These are phyloP conservation scores for Hyperoodon ampullatus DNA, from an alignment of 2,113 vertebrate genomes.

Conservation along the genomic window DNA sequence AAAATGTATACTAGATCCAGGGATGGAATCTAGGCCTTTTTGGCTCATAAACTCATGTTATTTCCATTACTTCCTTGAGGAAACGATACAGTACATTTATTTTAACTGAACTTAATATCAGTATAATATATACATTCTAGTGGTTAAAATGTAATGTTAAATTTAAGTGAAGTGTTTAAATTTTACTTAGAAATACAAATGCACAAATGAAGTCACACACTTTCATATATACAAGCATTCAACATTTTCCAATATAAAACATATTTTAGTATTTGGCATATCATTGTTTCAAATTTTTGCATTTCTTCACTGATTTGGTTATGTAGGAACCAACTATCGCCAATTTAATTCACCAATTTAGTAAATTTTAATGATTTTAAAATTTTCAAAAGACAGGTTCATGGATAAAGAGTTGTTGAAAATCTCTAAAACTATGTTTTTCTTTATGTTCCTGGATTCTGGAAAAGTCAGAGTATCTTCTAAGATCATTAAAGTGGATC, in stretches of 20 bases:
- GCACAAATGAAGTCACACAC: neutral
- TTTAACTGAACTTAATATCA: neutral
- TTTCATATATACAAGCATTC: neutral
- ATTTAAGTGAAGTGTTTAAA: neutral
- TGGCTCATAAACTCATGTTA: neutral
- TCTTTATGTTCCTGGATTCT: conserved; percentile 26
- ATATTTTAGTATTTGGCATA: neutral
- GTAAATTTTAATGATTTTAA: neutral
- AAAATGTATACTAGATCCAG: neutral
- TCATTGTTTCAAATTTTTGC: neutral
- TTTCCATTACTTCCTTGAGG: neutral
- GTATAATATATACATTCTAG: neutral
- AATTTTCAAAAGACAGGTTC: neutral
- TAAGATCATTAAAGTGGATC: conserved; percentile 27
- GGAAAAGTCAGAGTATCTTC: conserved; percentile 18
- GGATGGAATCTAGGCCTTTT: neutral
- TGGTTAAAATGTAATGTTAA: neutral
- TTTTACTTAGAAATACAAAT: neutral
- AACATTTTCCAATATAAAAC: conserved; percentile 5
- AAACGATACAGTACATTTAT: neutral
- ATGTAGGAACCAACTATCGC: neutral
- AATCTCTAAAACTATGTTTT: conserved; percentile 40
- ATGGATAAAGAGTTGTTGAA: neutral
- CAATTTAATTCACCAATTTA: neutral
- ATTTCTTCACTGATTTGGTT: neutral